Evolutionary conservation across 1,140 invertebrate genomes (phyloP), one percentile per base, ranked within the genome.

Genomic region (Drosophila ananassae): DNA sequence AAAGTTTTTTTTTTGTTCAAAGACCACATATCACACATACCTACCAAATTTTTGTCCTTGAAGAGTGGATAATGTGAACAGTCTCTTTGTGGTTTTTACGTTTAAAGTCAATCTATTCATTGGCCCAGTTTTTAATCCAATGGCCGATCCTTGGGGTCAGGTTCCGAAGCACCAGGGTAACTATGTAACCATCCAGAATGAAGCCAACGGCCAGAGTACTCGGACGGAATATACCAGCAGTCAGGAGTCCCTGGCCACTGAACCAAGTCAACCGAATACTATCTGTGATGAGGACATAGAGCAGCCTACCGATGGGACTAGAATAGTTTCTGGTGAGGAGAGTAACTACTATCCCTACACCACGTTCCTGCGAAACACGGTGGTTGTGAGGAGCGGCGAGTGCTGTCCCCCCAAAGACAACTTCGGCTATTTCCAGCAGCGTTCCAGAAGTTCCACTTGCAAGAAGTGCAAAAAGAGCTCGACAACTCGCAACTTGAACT

Each of bases 331-430:
- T 9, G 74, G 51, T 9, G 63, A 55, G 6, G 39, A 54, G 0
- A 28, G 24, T 12, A 24, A 51, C 0, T 56, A 52, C 41, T 46
- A 60, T 51, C 69, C 52, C 3, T 28, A 41, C 3, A 30, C 51
- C 7, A 56, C 57, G 1, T 57, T 62, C 17, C 24, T 62, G 0
- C 59, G 54, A 3, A 69, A 74, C 39, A 39, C 66, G 1, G 22
- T 74, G 17, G 58, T 71, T 10, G n/a, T 52, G 9, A 41, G 55
- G 10, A 74, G 56, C 28, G 51, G 30, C 4, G 8, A 68, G 12
- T 10, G 5, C 52, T 10, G 28, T 2, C 13, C 50, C 5, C 8
- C 10, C 0, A 2, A 28, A 2, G 22, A n/a, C 1, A 24, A 41
- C 5, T 21, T 32, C 3, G 41, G 8, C 2, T 21, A 13, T 28